Conservation (phyloP, 2,797 vertebrate genomes). For the Macropus fuliginosus region DNA sequence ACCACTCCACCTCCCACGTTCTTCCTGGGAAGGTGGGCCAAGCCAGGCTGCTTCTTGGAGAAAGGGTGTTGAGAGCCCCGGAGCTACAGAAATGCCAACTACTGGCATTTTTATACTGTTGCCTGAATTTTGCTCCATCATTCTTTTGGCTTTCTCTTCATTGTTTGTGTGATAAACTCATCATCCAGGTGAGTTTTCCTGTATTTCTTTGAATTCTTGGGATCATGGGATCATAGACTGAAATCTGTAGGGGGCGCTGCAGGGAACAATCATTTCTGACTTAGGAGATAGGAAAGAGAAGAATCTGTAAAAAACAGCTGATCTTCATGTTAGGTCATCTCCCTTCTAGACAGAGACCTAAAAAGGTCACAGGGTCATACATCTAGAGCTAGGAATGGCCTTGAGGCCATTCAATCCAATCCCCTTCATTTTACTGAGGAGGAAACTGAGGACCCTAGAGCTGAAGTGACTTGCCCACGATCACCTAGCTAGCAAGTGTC, state of each 20-base stretch:
- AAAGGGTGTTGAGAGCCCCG: not conserved
- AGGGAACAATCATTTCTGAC: not conserved
- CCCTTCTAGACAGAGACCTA: not conserved
- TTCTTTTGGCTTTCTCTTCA: not conserved
- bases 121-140: not conserved
- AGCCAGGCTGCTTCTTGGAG: not conserved
- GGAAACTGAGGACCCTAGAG: too few species aligned
- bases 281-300: not conserved
- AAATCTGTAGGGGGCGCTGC: not conserved
- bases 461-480: not conserved
- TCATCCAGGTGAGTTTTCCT: too few species aligned
- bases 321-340: not conserved
- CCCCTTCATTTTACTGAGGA: too few species aligned
- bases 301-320: not conserved
- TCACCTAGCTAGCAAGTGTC: not conserved
- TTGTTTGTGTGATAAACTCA: not conserved
- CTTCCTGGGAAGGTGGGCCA: not conserved
- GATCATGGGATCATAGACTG: not conserved
- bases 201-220: not conserved
- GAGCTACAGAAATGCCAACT: not conserved
- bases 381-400: not conserved
- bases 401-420: not conserved
- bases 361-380: not conserved
- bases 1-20: not conserved
- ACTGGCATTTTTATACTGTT: not conserved